Evolutionary conservation across 2,888 invertebrate genomes (phyloP), one percentile per base, ranked within the genome.

Genomic region (Mayetiola destructor): DNA sequence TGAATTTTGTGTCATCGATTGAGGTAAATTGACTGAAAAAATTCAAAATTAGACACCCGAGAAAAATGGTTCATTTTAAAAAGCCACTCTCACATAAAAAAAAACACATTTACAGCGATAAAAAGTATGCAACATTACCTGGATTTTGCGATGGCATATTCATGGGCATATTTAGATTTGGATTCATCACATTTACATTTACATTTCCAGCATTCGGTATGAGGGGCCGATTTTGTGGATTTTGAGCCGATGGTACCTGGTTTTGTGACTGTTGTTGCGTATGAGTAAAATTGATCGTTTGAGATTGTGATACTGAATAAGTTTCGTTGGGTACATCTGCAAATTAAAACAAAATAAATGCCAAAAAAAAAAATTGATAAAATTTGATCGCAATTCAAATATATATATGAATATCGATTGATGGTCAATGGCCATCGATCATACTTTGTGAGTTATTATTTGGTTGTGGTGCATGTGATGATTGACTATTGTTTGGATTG

Each of bases 201-300:
- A n/a, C n/a, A n/a, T n/a, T n/a, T n/a, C n/a, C n/a, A n/a, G n/a
- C n/a, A n/a, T n/a, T n/a, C n/a, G n/a, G n/a, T n/a, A n/a, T n/a
- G n/a, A n/a, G n/a, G n/a, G n/a, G n/a, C n/a, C n/a, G n/a, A n/a
- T n/a, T n/a, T n/a, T n/a, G n/a, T n/a, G n/a, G n/a, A n/a, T n/a
- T n/a, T n/a, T n/a, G n/a, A n/a, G n/a, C n/a, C n/a, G n/a, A n/a
- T n/a, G n/a, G 32, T 32, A 12, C 32, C 32, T 40, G 39, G 60
- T 55, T 59, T 53, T 57, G 59, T 54, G 56, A 30, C n/a, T 59
- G 57, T 37, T 55, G 59, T 35, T 57, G 59, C 8, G 57, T 56
- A 12, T 52, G 87, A 27, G 84, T 83, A 71, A 88, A 88, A 74
- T 86, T 89, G 68, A 89, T 87, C 61, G 87, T 87, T 72, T 89